A percentile compares a stretch with the other conserved stretches of the same genome.
phyloP scores from a whole-genome alignment of 2,888 invertebrate species.

The Eupithecia inturbata region DNA sequence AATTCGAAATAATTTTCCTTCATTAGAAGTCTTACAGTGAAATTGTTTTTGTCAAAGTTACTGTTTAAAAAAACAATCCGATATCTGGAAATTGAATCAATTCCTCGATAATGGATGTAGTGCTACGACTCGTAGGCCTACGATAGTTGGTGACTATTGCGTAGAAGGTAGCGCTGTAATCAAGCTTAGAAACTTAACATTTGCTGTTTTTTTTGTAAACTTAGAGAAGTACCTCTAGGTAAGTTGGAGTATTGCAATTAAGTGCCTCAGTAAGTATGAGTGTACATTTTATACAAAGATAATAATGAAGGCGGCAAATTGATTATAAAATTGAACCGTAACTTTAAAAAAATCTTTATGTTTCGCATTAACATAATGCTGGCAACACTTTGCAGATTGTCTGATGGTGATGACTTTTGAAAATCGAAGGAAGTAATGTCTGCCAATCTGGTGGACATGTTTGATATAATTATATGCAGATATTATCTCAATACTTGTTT shows the following conservation, averaged over 20 bases:
- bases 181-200: background rate
- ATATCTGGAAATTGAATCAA: background rate
- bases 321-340: background rate
- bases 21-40: background rate
- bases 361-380: background rate
- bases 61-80: background rate
- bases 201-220: no score
- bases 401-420: conserved; percentile 21
- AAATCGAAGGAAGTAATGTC: conserved; percentile 18
- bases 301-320: background rate
- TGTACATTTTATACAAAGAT: background rate
- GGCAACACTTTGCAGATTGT: background rate
- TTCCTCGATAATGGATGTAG: background rate
- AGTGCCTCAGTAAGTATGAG: no score
- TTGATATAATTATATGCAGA: conserved; percentile 15
- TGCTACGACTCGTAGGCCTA: background rate
- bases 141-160: background rate
- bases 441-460: conserved; percentile 8
- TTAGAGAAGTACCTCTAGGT: background rate
- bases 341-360: background rate
- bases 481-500: conserved; percentile 17
- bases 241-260: background rate
- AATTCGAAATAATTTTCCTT: background rate
- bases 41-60: background rate
- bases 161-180: background rate